Evolutionary conservation across 64 coral and sea anemone genomes (phyloP).

Genomic region (Anthopleura sola): DNA sequence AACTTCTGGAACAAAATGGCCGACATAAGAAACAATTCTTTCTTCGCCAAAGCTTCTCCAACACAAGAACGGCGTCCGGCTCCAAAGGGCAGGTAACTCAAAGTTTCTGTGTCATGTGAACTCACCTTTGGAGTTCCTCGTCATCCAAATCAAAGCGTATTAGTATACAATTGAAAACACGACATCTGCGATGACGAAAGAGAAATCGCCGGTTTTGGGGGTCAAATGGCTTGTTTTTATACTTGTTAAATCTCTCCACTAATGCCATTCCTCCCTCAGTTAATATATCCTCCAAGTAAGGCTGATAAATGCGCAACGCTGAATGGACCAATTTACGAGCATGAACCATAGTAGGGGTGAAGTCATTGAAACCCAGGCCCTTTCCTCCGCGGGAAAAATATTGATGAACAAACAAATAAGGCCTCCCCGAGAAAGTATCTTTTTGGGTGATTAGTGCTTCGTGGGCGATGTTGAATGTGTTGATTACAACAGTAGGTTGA

Average conservation of each 20-base stretch:
- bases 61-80: slow-evolving; percentile 54
- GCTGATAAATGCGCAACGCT: slow-evolving; percentile 12
- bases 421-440: slow-evolving; percentile 3
- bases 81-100: slow-evolving; percentile 46
- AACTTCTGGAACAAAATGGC: slow-evolving; percentile 56
- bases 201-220: slow-evolving; percentile 2
- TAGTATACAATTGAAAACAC: not conserved
- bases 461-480: not conserved
- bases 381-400: not conserved
- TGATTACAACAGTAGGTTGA: not conserved
- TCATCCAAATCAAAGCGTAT: slow-evolving; percentile 18
- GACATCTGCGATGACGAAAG: not conserved
- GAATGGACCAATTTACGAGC: slow-evolving; percentile 13
- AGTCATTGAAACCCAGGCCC: not conserved
- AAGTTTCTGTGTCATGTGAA: slow-evolving; percentile 4
- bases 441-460: slow-evolving; percentile 2
- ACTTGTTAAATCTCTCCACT: not conserved
- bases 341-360: not conserved
- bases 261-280: not conserved
- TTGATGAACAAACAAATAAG: not conserved
- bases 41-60: slow-evolving; percentile 69
- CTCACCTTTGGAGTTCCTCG: slow-evolving; percentile 29
- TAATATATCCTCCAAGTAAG: slow-evolving; percentile 11
- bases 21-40: slow-evolving; percentile 66
- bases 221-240: not conserved